A percentile compares a stretch with the other conserved stretches of the same genome.
Evolutionary conservation across 1,140 invertebrate genomes (phyloP).

Genomic region (Aphaenogaster rudis): DNA sequence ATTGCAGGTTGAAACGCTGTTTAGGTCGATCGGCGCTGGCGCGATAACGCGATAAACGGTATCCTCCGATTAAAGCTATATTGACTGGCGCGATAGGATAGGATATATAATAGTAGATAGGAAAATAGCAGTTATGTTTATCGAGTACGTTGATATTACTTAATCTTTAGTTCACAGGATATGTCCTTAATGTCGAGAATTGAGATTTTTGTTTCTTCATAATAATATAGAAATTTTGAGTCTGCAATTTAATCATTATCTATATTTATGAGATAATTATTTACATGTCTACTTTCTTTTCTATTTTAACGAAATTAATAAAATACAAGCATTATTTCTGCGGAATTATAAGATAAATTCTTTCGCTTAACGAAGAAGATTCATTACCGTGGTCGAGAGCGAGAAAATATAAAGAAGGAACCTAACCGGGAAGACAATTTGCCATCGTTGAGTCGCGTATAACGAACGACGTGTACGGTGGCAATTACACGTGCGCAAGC

Average conservation of each 20-base stretch:
- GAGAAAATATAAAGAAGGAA: not conserved
- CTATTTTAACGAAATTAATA: not conserved
- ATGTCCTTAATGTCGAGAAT: not conserved
- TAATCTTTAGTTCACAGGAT: not conserved
- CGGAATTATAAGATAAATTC: not conserved
- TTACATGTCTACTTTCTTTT: not conserved
- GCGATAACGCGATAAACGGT: constrained; percentile 18
- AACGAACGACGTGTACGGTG: constrained; percentile 62
- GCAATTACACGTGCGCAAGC: constrained; percentile 64
- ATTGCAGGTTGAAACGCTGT: constrained; percentile 38
- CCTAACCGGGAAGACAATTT: constrained; percentile 51
- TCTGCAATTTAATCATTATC: not conserved
- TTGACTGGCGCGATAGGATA: not conserved
- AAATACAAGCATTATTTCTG: not conserved
- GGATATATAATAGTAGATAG: constrained; percentile 1
- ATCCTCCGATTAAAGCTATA: constrained; percentile 46
- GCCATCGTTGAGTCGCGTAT: constrained; percentile 45
- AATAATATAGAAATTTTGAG: not conserved
- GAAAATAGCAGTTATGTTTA: not conserved
- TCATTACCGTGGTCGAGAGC: not conserved
- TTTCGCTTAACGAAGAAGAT: not conserved
- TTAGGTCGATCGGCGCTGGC: not conserved
- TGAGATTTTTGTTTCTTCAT: not conserved
- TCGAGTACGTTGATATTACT: not conserved
- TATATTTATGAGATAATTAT: not conserved